These are phyloP conservation scores for Drosophila incognita DNA, from an alignment of 2,888 invertebrate species.

Conservation along the genomic window DNA sequence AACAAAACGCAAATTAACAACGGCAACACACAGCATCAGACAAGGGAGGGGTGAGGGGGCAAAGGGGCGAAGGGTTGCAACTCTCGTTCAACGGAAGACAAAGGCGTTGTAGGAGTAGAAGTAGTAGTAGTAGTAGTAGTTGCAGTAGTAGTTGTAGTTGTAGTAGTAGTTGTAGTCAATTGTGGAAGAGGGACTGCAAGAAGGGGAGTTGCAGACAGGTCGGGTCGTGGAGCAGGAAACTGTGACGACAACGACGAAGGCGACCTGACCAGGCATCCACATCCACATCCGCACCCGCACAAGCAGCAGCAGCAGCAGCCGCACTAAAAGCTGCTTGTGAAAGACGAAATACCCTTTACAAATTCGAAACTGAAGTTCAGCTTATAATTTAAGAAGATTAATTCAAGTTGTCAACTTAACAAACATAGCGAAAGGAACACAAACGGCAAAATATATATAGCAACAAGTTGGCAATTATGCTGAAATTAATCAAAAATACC, in stretches of 20 bases:
- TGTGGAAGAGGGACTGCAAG: neutral
- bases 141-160: neutral
- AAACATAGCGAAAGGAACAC: neutral
- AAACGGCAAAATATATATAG: neutral
- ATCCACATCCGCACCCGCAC: slow-evolving; percentile 52
- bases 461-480: neutral
- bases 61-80: neutral
- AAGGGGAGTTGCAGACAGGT: slow-evolving; percentile 20
- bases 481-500: neutral
- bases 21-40: slow-evolving; percentile 51
- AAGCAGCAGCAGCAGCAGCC: slow-evolving; percentile 5
- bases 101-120: slow-evolving; percentile 27
- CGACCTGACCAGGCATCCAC: slow-evolving; percentile 60
- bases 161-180: neutral
- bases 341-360: slow-evolving; percentile 30
- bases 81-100: slow-evolving; percentile 28
- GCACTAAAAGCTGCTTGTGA: slow-evolving; percentile 1
- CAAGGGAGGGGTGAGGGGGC: neutral
- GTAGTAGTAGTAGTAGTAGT: neutral
- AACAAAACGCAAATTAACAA: slow-evolving; percentile 80
- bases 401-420: neutral
- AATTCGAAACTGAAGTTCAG: neutral
- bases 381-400: neutral
- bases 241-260: slow-evolving; percentile 1
- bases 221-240: slow-evolving; percentile 43